phyloP scores from a whole-genome alignment of 2,888 invertebrate genomes.

The Eulithis prunata region DNA sequence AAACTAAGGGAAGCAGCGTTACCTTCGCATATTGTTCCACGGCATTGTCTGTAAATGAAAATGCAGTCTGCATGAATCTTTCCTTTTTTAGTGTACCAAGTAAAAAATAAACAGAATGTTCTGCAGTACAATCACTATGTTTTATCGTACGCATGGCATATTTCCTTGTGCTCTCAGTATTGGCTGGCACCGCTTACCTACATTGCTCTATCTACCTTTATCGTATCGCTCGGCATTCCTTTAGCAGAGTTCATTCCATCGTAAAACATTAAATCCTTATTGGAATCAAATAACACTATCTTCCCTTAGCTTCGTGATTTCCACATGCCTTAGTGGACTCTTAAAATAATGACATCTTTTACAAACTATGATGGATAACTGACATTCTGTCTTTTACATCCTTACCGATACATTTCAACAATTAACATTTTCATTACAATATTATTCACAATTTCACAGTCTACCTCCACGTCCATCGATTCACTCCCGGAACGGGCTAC shows the following conservation, averaged over 20 bases:
- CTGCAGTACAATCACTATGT: constrained; percentile 31
- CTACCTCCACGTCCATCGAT: constrained; percentile 69
- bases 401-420: constrained; percentile 72
- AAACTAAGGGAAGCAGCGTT: constrained; percentile 61
- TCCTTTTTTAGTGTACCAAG: constrained; percentile 27
- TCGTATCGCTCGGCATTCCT: constrained; percentile 15
- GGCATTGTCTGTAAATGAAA: constrained; percentile 37
- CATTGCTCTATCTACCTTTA: constrained; percentile 10
- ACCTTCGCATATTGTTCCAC: constrained; percentile 37
- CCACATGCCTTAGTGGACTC: constrained; percentile 41
- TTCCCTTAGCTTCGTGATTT: constrained; percentile 58
- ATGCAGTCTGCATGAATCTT: constrained; percentile 33
- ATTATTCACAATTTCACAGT: constrained; percentile 75
- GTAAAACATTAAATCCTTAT: constrained; percentile 5
- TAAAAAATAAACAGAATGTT: constrained; percentile 21
- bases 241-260: background rate
- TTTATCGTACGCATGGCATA: constrained; percentile 37
- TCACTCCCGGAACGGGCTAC: constrained; percentile 59
- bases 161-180: constrained; percentile 29
- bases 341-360: constrained; percentile 50
- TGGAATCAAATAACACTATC: constrained; percentile 56
- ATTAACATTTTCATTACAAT: constrained; percentile 72
- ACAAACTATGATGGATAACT: constrained; percentile 59
- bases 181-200: constrained; percentile 24
- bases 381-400: constrained; percentile 68